These are phyloP conservation scores for Andricus grossulariae DNA, from an alignment of 1,140 invertebrate species.

Conservation along the genomic window DNA sequence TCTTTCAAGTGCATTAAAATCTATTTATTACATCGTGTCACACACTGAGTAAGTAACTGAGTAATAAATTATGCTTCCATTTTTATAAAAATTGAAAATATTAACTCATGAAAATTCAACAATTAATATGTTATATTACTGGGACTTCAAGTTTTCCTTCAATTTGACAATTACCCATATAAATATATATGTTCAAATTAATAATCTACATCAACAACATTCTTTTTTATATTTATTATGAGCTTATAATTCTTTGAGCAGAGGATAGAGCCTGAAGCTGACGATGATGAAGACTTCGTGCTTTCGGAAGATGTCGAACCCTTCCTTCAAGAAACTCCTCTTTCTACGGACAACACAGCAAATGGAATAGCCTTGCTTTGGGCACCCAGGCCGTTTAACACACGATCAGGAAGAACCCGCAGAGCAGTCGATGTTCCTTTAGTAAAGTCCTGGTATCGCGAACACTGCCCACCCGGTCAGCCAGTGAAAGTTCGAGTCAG, in stretches of 20 bases:
- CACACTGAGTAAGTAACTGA: too few species aligned
- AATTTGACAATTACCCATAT: too few species aligned
- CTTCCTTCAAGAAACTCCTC: slow-evolving; percentile 94
- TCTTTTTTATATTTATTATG: slow-evolving; percentile 36
- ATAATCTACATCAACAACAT: neutral
- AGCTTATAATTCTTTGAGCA: slow-evolving; percentile 59
- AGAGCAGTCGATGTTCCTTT: slow-evolving; percentile 97
- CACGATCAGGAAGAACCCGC: slow-evolving; percentile 91
- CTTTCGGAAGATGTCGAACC: slow-evolving; percentile 93
- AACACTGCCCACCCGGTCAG: slow-evolving; percentile 98
- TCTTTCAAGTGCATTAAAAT: too few species aligned
- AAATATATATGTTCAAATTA: too few species aligned
- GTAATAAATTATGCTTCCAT: too few species aligned
- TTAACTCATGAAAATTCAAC: too few species aligned
- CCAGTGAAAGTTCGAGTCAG: slow-evolving; percentile 99
- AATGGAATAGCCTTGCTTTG: slow-evolving; percentile 99
- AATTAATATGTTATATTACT: too few species aligned
- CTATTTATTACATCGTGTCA: too few species aligned
- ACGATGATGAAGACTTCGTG: slow-evolving; percentile 97
- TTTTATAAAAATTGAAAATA: too few species aligned
- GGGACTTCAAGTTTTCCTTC: too few species aligned
- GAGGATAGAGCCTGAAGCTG: slow-evolving; percentile 88
- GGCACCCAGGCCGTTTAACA: slow-evolving; percentile 98
- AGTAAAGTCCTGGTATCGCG: slow-evolving; percentile 98
- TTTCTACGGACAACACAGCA: slow-evolving; percentile 99